A percentile compares a stretch with the other conserved stretches of the same genome.
phyloP scores from a whole-genome alignment of 2,113 vertebrate species.

The Crypturellus undulatus region DNA sequence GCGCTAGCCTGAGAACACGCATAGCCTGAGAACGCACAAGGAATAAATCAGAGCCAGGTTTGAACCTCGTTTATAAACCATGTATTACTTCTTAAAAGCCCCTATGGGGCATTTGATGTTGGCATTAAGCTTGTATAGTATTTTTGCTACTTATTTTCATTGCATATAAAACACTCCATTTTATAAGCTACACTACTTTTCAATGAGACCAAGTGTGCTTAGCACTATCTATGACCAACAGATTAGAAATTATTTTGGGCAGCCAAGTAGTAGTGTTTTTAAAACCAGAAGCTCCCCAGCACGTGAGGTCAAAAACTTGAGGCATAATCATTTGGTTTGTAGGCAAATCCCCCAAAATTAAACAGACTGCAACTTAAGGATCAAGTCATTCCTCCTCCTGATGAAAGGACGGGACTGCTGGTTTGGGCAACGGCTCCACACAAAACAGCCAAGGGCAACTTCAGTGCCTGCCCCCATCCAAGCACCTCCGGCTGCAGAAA shows the following conservation, averaged over 20 bases:
- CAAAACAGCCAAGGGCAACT: neutral
- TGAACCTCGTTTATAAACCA: neutral
- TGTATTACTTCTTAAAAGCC: slow-evolving; percentile 23
- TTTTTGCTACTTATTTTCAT: slow-evolving; percentile 8
- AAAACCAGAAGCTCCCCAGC: slow-evolving; percentile 64
- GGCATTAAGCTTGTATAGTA: slow-evolving; percentile 35
- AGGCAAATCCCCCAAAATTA: slow-evolving; percentile 10
- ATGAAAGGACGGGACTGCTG: neutral
- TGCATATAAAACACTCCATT: slow-evolving; percentile 54
- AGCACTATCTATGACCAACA: slow-evolving; percentile 58
- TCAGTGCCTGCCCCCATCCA: neutral
- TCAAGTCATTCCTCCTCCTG: neutral
- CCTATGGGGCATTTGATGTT: slow-evolving; percentile 37
- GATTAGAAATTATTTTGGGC: slow-evolving; percentile 19
- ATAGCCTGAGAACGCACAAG: neutral
- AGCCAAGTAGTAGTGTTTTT: slow-evolving; percentile 63
- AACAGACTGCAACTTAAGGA: neutral
- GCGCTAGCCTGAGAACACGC: neutral
- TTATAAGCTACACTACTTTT: slow-evolving; percentile 49
- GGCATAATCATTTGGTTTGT: neutral
- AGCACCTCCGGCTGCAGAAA: neutral
- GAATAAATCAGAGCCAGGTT: neutral
- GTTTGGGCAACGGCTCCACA: slow-evolving; percentile 25
- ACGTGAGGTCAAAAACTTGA: slow-evolving; percentile 25
- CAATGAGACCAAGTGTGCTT: slow-evolving; percentile 72